A percentile compares a stretch with the other conserved stretches of the same genome.
Evolutionary conservation across 2,888 invertebrate genomes (phyloP).

Genomic region (Miltochrista miniata): DNA sequence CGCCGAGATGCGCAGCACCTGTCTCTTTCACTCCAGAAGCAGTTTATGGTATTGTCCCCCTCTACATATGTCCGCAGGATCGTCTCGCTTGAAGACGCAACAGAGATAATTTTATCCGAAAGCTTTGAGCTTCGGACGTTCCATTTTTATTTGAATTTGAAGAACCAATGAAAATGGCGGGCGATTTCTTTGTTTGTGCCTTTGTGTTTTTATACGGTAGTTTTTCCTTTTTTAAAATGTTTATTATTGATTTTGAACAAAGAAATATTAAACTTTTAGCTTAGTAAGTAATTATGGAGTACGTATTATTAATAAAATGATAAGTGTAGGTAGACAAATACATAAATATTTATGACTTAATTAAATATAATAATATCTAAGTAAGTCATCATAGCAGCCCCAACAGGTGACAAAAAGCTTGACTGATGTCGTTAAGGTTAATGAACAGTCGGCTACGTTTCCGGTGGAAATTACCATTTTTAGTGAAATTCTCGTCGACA

Average conservation of each 20-base stretch:
- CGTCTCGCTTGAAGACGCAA: constrained; percentile 80
- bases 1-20: constrained; percentile 64
- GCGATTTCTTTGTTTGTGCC: constrained; percentile 31
- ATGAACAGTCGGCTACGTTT: too few species aligned
- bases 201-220: constrained; percentile 27
- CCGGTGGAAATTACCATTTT: too few species aligned
- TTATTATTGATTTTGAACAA: background rate
- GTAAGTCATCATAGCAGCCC: too few species aligned
- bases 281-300: too few species aligned
- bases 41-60: constrained; percentile 43
- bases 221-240: constrained; percentile 16
- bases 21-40: constrained; percentile 43
- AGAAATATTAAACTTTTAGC: background rate
- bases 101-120: constrained; percentile 79
- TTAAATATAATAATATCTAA: too few species aligned
- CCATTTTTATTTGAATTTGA: constrained; percentile 64
- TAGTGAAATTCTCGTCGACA: background rate
- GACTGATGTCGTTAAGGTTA: too few species aligned
- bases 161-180: constrained; percentile 64
- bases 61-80: constrained; percentile 73
- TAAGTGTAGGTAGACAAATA: background rate
- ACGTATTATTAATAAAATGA: background rate
- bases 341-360: background rate
- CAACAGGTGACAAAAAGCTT: too few species aligned
- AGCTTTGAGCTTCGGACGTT: constrained; percentile 73